phyloP scores from a whole-genome alignment of 2,888 invertebrate genomes.

The Calliphora vomitoria region DNA sequence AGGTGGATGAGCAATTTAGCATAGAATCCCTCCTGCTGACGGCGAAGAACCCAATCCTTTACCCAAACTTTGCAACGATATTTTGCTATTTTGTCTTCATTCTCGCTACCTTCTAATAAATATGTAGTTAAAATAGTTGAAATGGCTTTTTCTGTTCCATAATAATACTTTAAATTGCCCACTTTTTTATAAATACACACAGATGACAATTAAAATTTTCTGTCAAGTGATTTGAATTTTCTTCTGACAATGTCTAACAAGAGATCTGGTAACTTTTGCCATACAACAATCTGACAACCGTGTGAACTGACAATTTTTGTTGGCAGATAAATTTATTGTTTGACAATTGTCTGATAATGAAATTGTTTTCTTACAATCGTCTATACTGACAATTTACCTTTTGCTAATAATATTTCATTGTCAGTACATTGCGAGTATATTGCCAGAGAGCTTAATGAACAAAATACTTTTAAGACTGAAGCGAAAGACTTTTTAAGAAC shows the following conservation, averaged over 20 bases:
- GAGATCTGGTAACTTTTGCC: not conserved
- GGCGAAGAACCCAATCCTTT: conserved; percentile 29
- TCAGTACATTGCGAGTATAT: no score
- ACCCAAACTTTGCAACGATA: conserved; percentile 33
- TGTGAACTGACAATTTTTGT: conserved; percentile 1
- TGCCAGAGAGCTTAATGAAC: no score
- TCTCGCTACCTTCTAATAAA: conserved; percentile 25
- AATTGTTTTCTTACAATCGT: not conserved
- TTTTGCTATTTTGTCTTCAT: not conserved
- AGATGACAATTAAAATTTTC: not conserved
- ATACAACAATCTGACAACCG: not conserved
- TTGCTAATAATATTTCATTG: no score
- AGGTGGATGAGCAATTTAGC: conserved; percentile 19
- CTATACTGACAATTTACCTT: not conserved
- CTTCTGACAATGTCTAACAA: not conserved
- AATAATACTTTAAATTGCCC: not conserved
- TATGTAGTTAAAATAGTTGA: conserved; percentile 22
- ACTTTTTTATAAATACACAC: not conserved
- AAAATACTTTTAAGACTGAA: no score
- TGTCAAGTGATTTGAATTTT: no score
- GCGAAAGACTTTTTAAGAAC: no score
- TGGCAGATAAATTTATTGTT: conserved; percentile 6
- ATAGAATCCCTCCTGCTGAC: conserved; percentile 43
- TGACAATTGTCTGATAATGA: not conserved
- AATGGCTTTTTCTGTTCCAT: not conserved